A percentile compares a stretch with the other conserved stretches of the same genome.
phyloP scores from a whole-genome alignment of 2,797 vertebrate species.

The Gymnoscopelus microlampas region DNA sequence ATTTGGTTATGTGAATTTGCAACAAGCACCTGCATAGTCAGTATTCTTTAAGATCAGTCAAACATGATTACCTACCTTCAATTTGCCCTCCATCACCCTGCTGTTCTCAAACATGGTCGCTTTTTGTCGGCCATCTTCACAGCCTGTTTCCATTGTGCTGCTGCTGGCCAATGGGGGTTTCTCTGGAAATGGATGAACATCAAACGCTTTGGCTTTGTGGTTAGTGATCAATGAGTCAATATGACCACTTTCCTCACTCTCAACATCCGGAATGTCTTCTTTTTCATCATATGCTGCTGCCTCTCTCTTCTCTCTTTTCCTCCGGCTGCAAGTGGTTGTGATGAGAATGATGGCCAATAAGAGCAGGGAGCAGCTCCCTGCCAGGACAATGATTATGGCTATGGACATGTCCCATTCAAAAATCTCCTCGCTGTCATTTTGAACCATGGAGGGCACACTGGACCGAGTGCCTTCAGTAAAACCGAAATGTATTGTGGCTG shows the following conservation, averaged over 20 bases:
- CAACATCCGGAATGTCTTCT: slow-evolving; percentile 82
- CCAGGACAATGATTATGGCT: slow-evolving; percentile 92
- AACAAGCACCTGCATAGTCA: background rate
- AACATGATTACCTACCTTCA: slow-evolving; percentile 83
- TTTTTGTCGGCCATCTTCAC: slow-evolving; percentile 81
- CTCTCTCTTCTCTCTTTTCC: slow-evolving; percentile 84
- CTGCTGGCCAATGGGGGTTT: slow-evolving; percentile 81
- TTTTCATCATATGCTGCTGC: slow-evolving; percentile 77
- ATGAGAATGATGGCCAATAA: slow-evolving; percentile 93
- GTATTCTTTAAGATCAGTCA: slow-evolving; percentile 14
- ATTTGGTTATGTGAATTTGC: slow-evolving; percentile 14
- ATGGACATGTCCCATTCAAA: slow-evolving; percentile 91
- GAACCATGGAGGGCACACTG: slow-evolving; percentile 78
- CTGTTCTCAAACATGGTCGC: slow-evolving; percentile 88
- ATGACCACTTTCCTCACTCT: slow-evolving; percentile 82
- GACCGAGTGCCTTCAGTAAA: slow-evolving; percentile 84
- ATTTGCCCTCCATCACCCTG: slow-evolving; percentile 83
- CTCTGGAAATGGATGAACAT: slow-evolving; percentile 87
- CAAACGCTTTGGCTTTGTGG: slow-evolving; percentile 87
- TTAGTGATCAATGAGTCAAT: slow-evolving; percentile 79
- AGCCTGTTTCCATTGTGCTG: slow-evolving; percentile 78
- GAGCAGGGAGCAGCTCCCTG: slow-evolving; percentile 93
- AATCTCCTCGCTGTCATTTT: slow-evolving; percentile 79
- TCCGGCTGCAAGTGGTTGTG: slow-evolving; percentile 91
- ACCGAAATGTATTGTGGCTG: slow-evolving; percentile 86